Conservation (phyloP, 53 echinoderm and acorn worm species). For the Apostichopus leukothele region DNA sequence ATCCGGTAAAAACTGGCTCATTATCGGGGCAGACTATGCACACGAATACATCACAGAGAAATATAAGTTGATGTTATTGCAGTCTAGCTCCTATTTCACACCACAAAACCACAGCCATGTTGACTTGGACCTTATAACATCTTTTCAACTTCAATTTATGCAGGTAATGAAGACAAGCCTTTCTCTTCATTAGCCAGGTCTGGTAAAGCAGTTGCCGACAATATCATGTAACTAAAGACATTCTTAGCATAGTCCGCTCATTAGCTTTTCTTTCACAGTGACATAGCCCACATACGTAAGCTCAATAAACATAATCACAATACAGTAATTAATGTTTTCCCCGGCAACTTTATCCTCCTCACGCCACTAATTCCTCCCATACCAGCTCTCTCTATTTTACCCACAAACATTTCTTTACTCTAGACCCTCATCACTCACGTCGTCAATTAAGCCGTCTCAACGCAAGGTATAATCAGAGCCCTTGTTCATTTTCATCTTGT, state of each 20-base stretch:
- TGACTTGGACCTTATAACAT: constrained; percentile 8
- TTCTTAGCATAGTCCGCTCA: constrained; percentile 40
- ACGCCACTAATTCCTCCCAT: constrained; percentile 34
- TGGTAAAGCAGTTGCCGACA: constrained; percentile 30
- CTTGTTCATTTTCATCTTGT: constrained; percentile 19
- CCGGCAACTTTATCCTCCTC: constrained; percentile 38
- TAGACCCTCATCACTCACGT: constrained; percentile 42
- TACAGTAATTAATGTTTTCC: constrained; percentile 48
- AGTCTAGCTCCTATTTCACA: background rate
- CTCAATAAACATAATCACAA: constrained; percentile 43
- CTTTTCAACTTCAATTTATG: constrained; percentile 25
- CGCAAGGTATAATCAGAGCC: constrained; percentile 16
- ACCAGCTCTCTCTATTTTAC: constrained; percentile 18
- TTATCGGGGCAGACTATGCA: too few relatives aligned
- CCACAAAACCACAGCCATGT: constrained; percentile 13
- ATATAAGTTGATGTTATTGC: background rate
- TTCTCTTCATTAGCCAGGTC: constrained; percentile 20
- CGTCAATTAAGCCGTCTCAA: constrained; percentile 40
- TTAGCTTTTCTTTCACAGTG: constrained; percentile 39
- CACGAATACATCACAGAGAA: background rate
- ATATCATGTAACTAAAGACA: constrained; percentile 40
- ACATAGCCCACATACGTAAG: constrained; percentile 44
- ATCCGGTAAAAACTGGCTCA: too few relatives aligned
- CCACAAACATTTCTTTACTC: constrained; percentile 40
- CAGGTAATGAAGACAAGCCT: constrained; percentile 42